Evolutionary conservation across 1,140 invertebrate species (phyloP), one percentile per base, ranked within the genome.

Genomic region (Cydia pomonella): DNA sequence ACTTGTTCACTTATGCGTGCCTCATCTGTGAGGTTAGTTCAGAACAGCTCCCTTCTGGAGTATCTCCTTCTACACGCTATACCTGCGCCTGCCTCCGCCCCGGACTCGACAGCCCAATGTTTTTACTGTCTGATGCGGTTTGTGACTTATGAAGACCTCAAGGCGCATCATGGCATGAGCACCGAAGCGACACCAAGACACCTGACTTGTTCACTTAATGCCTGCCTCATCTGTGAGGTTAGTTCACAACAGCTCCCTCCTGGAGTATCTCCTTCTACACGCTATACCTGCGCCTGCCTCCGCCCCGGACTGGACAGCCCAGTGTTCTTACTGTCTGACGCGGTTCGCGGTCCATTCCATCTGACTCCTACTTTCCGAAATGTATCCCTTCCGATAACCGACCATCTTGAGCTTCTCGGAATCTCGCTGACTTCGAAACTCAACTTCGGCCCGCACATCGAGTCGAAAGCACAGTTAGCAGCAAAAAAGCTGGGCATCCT

Each of bases 201-300:
- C n/a, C n/a, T n/a, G n/a, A n/a, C n/a, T n/a, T n/a, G n/a, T n/a
- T n/a, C n/a, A n/a, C n/a, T n/a, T n/a, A n/a, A n/a, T n/a, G n/a
- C n/a, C n/a, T n/a, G n/a, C n/a, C n/a, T n/a, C n/a, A n/a, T n/a
- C n/a, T n/a, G n/a, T n/a, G n/a, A n/a, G n/a, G n/a, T n/a, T n/a
- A n/a, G n/a, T n/a, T n/a, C n/a, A 95, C 72, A 95, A 96, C 93
- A 94, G 94, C 1, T 93, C 95, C 63, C 93, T 97, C 2, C 95
- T 96, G 94, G 93, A 94, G 9, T 96, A 97, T 86, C 87, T 97
- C 75, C 95, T 95, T 63, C 91, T 87, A 6, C 97, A 97, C 84
- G 95, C 95, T 66, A 92, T 91, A 23, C 80, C 87, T 0, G 85
- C 92, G 21, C 84, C 87, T 6, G 89, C 82, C 18, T 84, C 82